These are phyloP conservation scores for Drosophila pullipes DNA, from an alignment of 2,888 invertebrate genomes.

Conservation along the genomic window DNA sequence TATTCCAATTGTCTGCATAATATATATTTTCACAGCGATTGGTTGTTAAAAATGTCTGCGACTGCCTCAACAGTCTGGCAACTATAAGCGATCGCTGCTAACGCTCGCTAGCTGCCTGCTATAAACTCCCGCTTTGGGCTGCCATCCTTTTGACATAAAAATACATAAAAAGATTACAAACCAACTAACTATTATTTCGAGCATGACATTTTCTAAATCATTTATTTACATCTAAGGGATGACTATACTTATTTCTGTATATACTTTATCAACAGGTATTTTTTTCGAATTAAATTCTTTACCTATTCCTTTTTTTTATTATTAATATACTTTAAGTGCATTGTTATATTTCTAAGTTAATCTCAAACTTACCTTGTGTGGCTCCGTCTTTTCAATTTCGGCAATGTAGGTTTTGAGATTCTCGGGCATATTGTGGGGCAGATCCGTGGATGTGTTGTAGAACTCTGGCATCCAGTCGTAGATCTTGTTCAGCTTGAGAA, in stretches of 20 bases:
- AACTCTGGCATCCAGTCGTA: conserved; percentile 95
- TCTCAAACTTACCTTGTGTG: conserved; percentile 79
- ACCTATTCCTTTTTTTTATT: too few relatives aligned
- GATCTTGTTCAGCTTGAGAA: conserved; percentile 98
- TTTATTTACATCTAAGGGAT: too few relatives aligned
- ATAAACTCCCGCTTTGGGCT: background rate
- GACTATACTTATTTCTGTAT: too few relatives aligned
- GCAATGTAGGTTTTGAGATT: conserved; percentile 90
- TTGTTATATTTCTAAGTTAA: background rate
- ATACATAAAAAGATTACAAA: background rate
- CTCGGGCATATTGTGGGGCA: conserved; percentile 92
- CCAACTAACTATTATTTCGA: too few relatives aligned
- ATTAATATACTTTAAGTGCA: background rate
- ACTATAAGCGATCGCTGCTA: background rate
- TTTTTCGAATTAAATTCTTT: too few relatives aligned
- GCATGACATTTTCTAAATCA: too few relatives aligned
- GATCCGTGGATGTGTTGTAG: conserved; percentile 89
- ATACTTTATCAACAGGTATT: too few relatives aligned
- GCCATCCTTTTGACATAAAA: background rate
- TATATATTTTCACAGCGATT: background rate
- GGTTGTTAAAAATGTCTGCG: background rate
- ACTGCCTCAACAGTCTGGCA: background rate
- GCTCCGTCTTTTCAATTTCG: conserved; percentile 85
- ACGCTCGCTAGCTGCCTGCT: background rate
- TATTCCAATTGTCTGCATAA: background rate